Evolutionary conservation across 1,140 invertebrate genomes (phyloP).

Genomic region (Cyrtorhinus lividipennis): DNA sequence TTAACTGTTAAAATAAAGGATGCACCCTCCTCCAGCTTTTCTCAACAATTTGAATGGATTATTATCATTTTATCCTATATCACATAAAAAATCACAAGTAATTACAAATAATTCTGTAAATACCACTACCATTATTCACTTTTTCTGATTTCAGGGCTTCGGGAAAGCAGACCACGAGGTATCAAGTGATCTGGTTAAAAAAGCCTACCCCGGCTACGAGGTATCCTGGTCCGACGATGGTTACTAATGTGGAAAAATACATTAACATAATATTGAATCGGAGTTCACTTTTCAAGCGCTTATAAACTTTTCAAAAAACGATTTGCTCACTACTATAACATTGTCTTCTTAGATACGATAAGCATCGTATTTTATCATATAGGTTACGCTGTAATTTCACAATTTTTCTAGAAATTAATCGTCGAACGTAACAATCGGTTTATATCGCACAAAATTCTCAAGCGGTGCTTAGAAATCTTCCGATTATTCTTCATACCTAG

Average conservation of each 20-base stretch:
- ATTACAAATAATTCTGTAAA: too few species aligned
- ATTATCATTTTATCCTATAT: too few species aligned
- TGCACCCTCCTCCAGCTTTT: too few species aligned
- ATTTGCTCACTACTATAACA: not conserved
- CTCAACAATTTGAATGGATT: too few species aligned
- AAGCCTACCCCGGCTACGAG: conserved; percentile 53
- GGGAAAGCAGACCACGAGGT: conserved; percentile 71
- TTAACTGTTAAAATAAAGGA: too few species aligned
- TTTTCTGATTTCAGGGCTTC: conserved; percentile 56
- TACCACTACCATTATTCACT: too few species aligned
- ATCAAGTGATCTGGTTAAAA: conserved; percentile 55
- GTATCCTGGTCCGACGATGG: conserved; percentile 70
- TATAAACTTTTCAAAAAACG: not conserved
- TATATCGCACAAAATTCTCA: not conserved
- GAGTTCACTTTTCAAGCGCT: not conserved
- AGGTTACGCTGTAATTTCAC: not conserved
- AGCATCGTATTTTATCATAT: not conserved
- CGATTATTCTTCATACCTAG: not conserved
- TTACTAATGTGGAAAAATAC: conserved; percentile 40
- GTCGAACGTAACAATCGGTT: not conserved
- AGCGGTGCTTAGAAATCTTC: not conserved
- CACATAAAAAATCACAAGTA: too few species aligned
- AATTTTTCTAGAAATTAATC: not conserved
- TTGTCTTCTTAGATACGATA: too few species aligned
- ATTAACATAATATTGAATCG: not conserved